Evolutionary conservation across 2,113 vertebrate species (phyloP), one percentile per base, ranked within the genome.

Genomic region (Eptesicus fuscus): DNA sequence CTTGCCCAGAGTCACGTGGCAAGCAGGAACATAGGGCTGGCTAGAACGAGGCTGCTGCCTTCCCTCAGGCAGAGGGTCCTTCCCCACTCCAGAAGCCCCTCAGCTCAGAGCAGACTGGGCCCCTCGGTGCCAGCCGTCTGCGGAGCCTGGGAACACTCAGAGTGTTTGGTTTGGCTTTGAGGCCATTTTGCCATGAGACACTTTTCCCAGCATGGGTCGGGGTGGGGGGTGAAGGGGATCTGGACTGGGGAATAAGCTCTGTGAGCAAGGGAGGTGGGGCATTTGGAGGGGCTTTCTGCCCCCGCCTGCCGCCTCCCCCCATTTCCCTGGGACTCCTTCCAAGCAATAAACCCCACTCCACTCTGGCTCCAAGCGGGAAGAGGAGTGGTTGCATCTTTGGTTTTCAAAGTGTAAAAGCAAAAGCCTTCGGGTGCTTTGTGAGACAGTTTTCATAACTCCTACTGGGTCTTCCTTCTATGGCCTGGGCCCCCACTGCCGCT

Each of bases 371-470:
- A 79, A 95, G 61, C 5, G 17, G 17, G 56, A 51, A n/a, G 32
- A 32, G 65, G 28, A 59, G 30, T 67, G 40, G 82, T 86, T 82
- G 88, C 92, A 85, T 93, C 84, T 95, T 96, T 73, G 86, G 88
- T 93, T 96, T 95, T 95, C 94, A 95, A 96, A 94, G 92, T 88
- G 93, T 95, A 86, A 97, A 97, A 96, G 88, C 96, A 96, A 95
- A 94, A 92, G 88, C 90, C 85, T 94, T 77, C 11, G 20, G 94
- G 90, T n/a, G 7, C 78, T 78, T 94, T 74, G 53, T 61, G 49
- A 90, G 80, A 89, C 84, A 44, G 63, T 93, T 91, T 94, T 94
- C 92, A 35, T 73, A 93, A 82, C 25, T 90, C 77, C 77, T 67
- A 4, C 49, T 78, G 88, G 80, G 86, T 74, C 83, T 78, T 61